Evolutionary conservation across 2,113 vertebrate species (phyloP), one percentile per base, ranked within the genome.

Genomic region (Chauna torquata): DNA sequence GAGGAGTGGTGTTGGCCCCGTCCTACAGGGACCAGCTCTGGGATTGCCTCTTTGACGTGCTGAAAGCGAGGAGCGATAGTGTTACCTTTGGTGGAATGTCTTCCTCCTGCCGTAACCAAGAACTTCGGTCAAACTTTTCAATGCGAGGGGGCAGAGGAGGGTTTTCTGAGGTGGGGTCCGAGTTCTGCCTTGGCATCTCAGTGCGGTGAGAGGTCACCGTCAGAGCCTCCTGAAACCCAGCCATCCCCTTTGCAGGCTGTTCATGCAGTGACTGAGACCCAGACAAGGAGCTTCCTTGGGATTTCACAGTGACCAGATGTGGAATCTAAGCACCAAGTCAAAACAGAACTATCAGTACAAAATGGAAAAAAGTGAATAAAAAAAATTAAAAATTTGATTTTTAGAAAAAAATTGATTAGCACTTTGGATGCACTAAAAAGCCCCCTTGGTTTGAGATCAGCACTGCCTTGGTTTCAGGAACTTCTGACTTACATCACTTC

Each of bases 131-230:
- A 98, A 99, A 98, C 97, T 99, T 99, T 96, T 99, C 99, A 97
- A 99, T 98, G 95, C 99, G 99, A 95, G 99, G 98, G 38, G 99
- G 99, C 96, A 99, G 98, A 93, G 98, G 98, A 88, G 99, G 99
- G 88, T 99, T 99, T 98, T 99, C 99, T 32, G 99, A 99, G 89
- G 99, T 99, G 98, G 99, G 99, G 98, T 99, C 99, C 17, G 99
- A 99, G 98, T 99, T 99, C 98, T 99, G 99, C 96, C 99, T 99
- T 62, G 99, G 99, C 99, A 99, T 99, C 98, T 99, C 99, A 47
- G 99, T 99, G 71, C 99, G 99, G 97, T 99, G 99, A 96, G 99
- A 99, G 95, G 98, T 98, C 96, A 99, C 98, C 70, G 98, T 98
- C 94, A 99, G 98, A 91, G 98, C 98, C 96, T 99, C 99, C 97